Evolutionary conservation across 1,140 invertebrate species (phyloP).

Genomic region (Ceratina japonica): DNA sequence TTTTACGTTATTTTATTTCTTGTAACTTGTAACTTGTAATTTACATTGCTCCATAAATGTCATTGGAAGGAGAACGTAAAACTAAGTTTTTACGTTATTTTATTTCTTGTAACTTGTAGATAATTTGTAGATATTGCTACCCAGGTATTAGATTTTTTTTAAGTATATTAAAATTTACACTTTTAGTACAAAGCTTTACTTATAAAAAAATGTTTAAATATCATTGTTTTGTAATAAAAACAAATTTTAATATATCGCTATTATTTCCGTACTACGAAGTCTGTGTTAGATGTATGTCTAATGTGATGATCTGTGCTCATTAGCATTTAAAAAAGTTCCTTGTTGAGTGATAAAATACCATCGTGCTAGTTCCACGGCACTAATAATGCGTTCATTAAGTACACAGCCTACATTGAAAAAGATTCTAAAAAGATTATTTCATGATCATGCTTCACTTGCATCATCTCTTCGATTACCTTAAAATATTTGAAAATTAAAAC

Average conservation of each 20-base stretch:
- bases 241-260: constrained; percentile 18
- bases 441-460: background rate
- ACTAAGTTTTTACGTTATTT: constrained; percentile 4
- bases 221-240: constrained; percentile 27
- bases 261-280: constrained; percentile 6
- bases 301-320: constrained; percentile 13
- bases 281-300: background rate
- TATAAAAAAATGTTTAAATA: constrained; percentile 8
- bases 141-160: constrained; percentile 8
- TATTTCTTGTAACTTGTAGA: constrained; percentile 20
- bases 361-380: background rate
- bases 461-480: constrained; percentile 7
- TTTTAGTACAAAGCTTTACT: constrained; percentile 26
- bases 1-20: constrained; percentile 20
- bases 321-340: constrained; percentile 30
- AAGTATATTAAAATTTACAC: constrained; percentile 8
- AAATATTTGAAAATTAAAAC: background rate
- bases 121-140: background rate
- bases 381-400: constrained; percentile 13
- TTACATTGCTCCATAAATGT: background rate
- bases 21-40: constrained; percentile 9
- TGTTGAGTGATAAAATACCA: constrained; percentile 6
- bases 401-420: background rate
- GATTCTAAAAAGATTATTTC: background rate
- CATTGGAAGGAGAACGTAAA: background rate